A percentile compares a stretch with the other conserved stretches of the same genome.
Conservation (phyloP, 2,797 vertebrate species). For the Brachyrhaphis roseni region DNA sequence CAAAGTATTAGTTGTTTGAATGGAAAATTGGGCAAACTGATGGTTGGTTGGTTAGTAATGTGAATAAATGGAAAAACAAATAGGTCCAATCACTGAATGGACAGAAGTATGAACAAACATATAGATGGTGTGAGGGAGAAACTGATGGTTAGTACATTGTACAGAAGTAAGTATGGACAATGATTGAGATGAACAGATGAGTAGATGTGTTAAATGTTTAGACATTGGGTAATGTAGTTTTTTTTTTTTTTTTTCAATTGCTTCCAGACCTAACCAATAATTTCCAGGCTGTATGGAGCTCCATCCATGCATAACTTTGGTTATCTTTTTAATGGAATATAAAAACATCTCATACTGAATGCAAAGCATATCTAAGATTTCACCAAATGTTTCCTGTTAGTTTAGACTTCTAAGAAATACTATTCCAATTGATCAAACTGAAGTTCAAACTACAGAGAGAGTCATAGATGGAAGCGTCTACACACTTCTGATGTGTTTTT, state of each 20-base stretch:
- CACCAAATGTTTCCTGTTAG: conserved; percentile 4
- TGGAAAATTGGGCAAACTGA: not conserved
- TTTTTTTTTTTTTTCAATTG: not conserved
- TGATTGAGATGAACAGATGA: not conserved
- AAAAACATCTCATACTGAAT: not conserved
- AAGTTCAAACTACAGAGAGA: conserved; percentile 47
- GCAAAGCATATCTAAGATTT: not conserved
- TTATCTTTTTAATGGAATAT: not conserved
- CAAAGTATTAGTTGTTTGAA: not conserved
- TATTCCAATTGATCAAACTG: conserved; percentile 18
- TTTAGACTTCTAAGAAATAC: conserved; percentile 7
- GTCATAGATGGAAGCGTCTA: conserved; percentile 42
- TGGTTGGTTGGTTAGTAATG: not conserved
- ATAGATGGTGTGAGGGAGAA: not conserved
- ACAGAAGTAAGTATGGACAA: not conserved
- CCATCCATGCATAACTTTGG: not conserved
- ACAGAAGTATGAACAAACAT: not conserved
- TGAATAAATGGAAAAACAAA: not conserved
- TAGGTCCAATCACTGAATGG: not conserved
- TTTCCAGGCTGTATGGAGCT: not conserved
- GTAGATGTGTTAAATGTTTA: not conserved
- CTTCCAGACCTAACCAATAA: not conserved
- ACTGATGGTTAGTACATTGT: not conserved
- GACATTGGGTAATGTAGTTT: not conserved
- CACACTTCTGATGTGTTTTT: conserved; percentile 54